Base-by-base conservation (phyloP, 2,797 vertebrate species). In the Halcyon badia region DNA sequence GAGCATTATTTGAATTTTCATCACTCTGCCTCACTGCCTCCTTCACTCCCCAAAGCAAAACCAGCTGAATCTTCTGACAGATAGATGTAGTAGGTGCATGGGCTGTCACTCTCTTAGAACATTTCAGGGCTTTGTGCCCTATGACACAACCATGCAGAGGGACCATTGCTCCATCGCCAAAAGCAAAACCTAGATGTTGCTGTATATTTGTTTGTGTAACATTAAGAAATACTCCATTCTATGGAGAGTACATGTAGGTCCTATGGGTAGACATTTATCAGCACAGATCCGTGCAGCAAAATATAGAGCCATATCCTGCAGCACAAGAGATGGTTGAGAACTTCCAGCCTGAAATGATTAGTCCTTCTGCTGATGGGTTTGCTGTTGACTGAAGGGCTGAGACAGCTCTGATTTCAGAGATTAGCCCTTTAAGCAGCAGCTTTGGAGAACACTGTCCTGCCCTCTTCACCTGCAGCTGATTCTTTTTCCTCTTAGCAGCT, bases 1-100 rank as follows among this genome's bases (percentile, higher is more conserved):
- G n/a, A 77, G 8, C 17, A 49, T 19, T 49, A 58, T 41, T 81
- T 78, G 42, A 54, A 52, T 26, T 81, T 91, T 66, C 33, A 70
- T 22, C 33, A 39, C 18, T 87, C 39, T 79, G 24, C 11, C 58
- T 76, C 18, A n/a, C 9, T 62, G 5, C 9, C 30, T 76, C 35
- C 39, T 70, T 69, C 28, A 22, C 28, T 76, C 25, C 52, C 79
- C 49, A 65, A 15, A 72, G 52, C 15, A 66, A 57, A 81, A 31
- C n/a, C 52, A 83, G 21, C 19, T 1, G 3, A 51, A 37, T 60
- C 25, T 48, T 61, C 70, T 72, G 62, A 26, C 14, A 12, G 22
- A 35, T 35, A 58, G 3, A 16, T 10, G 18, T 25, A 49, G 11
- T 17, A 20, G 7, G 30, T 54, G 6, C 18, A n/a, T 0, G 0